These are phyloP conservation scores for Ichneumon xanthorius DNA, from an alignment of 2,888 invertebrate species.

Conservation along the genomic window DNA sequence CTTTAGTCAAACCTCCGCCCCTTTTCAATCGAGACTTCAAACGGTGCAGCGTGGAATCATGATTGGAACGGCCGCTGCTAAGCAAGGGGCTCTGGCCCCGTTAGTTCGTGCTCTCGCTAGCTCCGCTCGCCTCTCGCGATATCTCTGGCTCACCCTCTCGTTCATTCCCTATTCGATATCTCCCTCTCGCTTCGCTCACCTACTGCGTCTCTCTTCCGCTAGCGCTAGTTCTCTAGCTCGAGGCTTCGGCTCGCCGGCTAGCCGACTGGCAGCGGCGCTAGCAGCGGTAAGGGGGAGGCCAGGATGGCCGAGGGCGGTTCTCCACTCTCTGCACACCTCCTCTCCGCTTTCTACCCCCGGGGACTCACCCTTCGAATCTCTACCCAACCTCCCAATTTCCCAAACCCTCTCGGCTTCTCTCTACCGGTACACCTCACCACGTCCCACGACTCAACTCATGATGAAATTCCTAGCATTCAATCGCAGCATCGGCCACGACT, in stretches of 20 bases:
- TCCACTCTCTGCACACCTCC: constrained; percentile 68
- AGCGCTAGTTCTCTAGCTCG: constrained; percentile 54
- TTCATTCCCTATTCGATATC: constrained; percentile 76
- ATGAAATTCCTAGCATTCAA: constrained; percentile 85
- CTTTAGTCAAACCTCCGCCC: constrained; percentile 85
- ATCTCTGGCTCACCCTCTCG: constrained; percentile 69
- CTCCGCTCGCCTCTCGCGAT: constrained; percentile 57
- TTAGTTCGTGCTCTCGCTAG: constrained; percentile 77
- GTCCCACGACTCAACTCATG: constrained; percentile 85
- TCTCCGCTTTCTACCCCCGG: constrained; percentile 55
- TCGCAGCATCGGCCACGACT: constrained; percentile 82
- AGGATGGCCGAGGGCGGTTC: constrained; percentile 72
- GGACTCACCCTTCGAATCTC: constrained; percentile 70
- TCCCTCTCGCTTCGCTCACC: neutral
- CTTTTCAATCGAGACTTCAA: constrained; percentile 85
- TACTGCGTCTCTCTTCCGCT: constrained; percentile 3
- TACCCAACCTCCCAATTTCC: constrained; percentile 65
- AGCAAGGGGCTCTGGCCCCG: constrained; percentile 83
- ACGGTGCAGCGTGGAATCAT: constrained; percentile 84
- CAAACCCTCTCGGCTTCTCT: constrained; percentile 49
- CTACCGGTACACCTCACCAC: constrained; percentile 75
- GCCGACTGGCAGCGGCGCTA: constrained; percentile 70
- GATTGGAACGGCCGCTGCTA: constrained; percentile 84
- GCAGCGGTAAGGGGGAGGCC: constrained; percentile 47
- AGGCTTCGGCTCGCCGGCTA: constrained; percentile 65